A percentile compares a stretch with the other conserved stretches of the same genome.
These are phyloP conservation scores for Eupithecia subumbrata DNA, from an alignment of 2,888 invertebrate species.

Conservation along the genomic window DNA sequence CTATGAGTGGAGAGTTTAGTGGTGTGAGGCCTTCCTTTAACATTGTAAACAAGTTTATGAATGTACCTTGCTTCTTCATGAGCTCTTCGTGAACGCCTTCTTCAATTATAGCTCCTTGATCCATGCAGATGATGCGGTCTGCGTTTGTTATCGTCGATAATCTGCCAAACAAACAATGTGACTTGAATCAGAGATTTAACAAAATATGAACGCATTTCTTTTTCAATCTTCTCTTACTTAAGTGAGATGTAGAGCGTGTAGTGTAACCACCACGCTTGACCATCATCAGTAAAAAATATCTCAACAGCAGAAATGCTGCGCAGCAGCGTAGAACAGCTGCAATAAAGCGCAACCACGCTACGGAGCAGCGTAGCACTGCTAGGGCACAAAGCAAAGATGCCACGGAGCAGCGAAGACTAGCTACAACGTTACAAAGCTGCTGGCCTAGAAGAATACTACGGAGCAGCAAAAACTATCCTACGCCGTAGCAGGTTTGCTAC, in stretches of 20 bases:
- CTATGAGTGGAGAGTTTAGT: background rate
- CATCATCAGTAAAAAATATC: too few relatives aligned
- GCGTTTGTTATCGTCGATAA: constrained; percentile 89
- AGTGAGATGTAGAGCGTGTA: too few relatives aligned
- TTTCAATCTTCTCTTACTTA: too few relatives aligned
- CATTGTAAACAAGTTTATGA: background rate
- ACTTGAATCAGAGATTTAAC: background rate
- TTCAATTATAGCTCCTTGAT: constrained; percentile 89
- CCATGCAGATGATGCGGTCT: constrained; percentile 88
- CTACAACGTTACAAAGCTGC: background rate
- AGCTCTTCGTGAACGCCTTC: constrained; percentile 90
- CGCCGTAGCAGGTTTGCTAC: background rate
- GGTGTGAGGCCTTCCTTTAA: background rate
- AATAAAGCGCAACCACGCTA: too few relatives aligned
- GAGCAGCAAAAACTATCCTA: background rate
- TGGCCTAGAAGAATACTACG: background rate
- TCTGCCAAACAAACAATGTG: constrained; percentile 53
- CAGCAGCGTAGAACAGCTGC: background rate
- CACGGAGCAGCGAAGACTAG: background rate
- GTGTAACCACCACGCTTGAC: too few relatives aligned
- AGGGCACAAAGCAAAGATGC: background rate
- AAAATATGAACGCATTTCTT: background rate
- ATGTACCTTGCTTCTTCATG: constrained; percentile 85
- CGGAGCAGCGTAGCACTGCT: too few relatives aligned
- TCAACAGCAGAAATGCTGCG: background rate